Base-by-base conservation (phyloP, 2,113 vertebrate species). In the Cephalophus harveyi region DNA sequence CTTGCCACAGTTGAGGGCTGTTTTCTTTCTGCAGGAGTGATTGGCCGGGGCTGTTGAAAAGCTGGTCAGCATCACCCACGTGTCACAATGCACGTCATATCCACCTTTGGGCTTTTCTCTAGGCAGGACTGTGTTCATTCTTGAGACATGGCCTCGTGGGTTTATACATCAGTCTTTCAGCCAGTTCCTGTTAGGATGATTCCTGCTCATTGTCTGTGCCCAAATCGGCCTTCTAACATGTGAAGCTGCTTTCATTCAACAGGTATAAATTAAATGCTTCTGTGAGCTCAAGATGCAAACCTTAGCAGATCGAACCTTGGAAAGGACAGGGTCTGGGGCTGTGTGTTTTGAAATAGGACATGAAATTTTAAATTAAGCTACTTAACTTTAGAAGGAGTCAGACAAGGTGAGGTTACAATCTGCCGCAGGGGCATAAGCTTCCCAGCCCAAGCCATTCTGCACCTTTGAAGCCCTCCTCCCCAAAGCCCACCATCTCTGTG, bases 141-240 rank as follows among this genome's bases (percentile, higher is more conserved):
- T 19, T 2, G 4, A 79, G 48, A 40, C 6, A 1, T 4, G 10
- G n/a, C 78, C 33, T 30, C 1, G 0, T 2, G 79, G 62, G 43
- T 28, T 54, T 79, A 1, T 2, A 5, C 5, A 9, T 46, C 11
- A 50, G 9, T 50, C 84, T 67, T 67, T 40, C 23, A 40, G 48
- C 27, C 55, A 19, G 12, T n/a, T 33, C 17, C 21, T 2, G 4
- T 10, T 14, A 27, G 40, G 79, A 59, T 9, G 64, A 60, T 40
- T 67, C 50, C 50, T 46, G 48, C 78, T 59, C 57, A 64, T 27
- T 7, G n/a, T 33, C 8, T 36, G 48, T 30, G 64, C 54, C 62
- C n/a, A 21, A 0, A 28, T 40, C 76, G 50, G 1, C 48, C 46
- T 36, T 50, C 46, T 86, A 7, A 15, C 14, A 9, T 3, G 17